Base-by-base conservation (phyloP, 2,888 invertebrate genomes). In the Cephonodes hylas region DNA sequence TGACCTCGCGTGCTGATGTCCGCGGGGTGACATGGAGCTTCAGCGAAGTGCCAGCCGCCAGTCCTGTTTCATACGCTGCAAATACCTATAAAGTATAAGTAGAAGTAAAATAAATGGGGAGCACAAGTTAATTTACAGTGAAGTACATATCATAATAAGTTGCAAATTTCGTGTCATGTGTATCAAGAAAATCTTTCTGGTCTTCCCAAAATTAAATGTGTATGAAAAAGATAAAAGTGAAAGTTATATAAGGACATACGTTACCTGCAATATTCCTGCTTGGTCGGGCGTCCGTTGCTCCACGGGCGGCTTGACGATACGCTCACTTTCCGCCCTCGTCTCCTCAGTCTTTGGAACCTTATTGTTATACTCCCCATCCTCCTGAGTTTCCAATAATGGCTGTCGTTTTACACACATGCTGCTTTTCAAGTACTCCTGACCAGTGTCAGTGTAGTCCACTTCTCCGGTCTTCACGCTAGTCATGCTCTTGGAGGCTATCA, bases 21-120 rank as follows among this genome's bases (percentile, higher is more conserved):
- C 96, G 94, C 0, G 97, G 96, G 0, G 98, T 98, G 0, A 99
- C 97, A 84, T 98, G 98, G 2, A 99, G 92, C 76, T 98, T 98
- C 38, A 99, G 94, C 74, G 98, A 98, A 0, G 98, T 98, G 5
- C 98, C 99, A 65, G 95, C 95, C 1, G 98, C 97, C 70, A 99
- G 90, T 7, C 99, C 99, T 0, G 98, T 98, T 72, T 99, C 97
- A 85, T 99, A 99, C 0, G 99, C 99, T 5, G 99, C 98, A 81
- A 96, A 99, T 6, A 99, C 98, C 93, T 99, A 95, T 34, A 95
- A 91, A 59, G 61, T 62, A 58, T n/a, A 64, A 2, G 0, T 1
- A 8, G 3, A 27, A 15, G 25, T 22, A 18, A n/a, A 18, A 3
- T 42, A 2, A 42, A 1, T n/a, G 1, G n/a, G 5, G n/a, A 3